phyloP scores from a whole-genome alignment of 2,113 vertebrate genomes.

The Malaclemys terrapin region DNA sequence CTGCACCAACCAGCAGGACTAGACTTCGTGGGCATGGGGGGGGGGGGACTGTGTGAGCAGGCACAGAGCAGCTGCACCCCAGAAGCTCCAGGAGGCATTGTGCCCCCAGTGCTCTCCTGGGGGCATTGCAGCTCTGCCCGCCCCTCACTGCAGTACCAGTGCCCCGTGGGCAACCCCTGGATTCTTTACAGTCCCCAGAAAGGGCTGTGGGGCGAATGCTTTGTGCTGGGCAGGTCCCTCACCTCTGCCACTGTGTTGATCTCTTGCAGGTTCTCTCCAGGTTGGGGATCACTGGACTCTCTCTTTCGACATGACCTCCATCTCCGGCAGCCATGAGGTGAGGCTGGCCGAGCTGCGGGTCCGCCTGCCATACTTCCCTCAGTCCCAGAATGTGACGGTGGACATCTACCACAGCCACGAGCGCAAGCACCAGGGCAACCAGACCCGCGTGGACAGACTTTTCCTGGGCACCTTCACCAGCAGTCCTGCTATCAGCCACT shows the following conservation, averaged over 20 bases:
- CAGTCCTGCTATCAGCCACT: slow-evolving; percentile 40
- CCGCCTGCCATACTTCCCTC: slow-evolving; percentile 68
- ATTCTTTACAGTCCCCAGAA: background rate
- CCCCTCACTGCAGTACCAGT: fast-evolving
- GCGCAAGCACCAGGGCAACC: background rate
- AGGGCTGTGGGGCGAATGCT: background rate
- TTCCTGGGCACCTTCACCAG: slow-evolving; percentile 82
- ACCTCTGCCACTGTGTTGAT: background rate
- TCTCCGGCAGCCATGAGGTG: slow-evolving; percentile 81
- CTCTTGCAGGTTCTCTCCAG: slow-evolving; percentile 80
- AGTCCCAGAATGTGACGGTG: slow-evolving; percentile 64
- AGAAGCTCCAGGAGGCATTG: background rate
- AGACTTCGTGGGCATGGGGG: too few species aligned
- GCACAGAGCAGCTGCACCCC: background rate
- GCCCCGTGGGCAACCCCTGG: background rate
- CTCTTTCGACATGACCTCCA: slow-evolving; percentile 89
- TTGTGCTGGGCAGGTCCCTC: background rate
- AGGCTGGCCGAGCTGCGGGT: slow-evolving; percentile 86
- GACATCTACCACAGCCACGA: slow-evolving; percentile 85
- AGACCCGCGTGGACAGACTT: slow-evolving; percentile 70
- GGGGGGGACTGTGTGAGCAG: background rate
- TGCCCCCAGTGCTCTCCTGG: background rate
- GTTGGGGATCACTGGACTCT: slow-evolving; percentile 81
- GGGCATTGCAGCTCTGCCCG: background rate
- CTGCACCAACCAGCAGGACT: too few species aligned